These are phyloP conservation scores for Podarcis cretensis DNA, from an alignment of 2,113 vertebrate species.

Conservation along the genomic window DNA sequence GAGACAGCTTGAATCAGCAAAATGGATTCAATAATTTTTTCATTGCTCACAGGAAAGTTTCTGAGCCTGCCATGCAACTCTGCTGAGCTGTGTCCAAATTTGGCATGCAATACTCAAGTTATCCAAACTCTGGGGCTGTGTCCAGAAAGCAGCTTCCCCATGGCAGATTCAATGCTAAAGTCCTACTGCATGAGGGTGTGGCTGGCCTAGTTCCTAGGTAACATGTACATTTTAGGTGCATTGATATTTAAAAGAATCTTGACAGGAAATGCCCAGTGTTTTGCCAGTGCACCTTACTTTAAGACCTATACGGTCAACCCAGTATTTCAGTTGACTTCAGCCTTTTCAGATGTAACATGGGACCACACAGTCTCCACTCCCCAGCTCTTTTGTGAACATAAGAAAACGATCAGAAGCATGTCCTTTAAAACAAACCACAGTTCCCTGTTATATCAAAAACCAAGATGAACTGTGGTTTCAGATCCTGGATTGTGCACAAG, in stretches of 20 bases:
- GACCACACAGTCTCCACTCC: neutral
- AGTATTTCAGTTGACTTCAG: neutral
- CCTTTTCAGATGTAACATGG: neutral
- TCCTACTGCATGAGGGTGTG: too few relatives aligned
- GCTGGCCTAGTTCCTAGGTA: neutral
- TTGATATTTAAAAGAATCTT: neutral
- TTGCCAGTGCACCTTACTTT: neutral
- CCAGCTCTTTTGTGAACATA: neutral
- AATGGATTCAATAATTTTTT: conserved; percentile 5
- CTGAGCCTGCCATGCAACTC: neutral
- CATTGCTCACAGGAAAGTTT: neutral
- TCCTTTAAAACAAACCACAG: neutral
- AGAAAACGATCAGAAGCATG: neutral
- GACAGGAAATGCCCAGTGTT: neutral
- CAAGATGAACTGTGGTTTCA: too few relatives aligned
- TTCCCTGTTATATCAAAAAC: neutral
- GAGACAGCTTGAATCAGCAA: neutral
- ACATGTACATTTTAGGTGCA: neutral
- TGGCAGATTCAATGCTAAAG: neutral
- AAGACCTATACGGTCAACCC: neutral
- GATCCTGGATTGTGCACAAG: neutral
- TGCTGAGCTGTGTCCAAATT: neutral
- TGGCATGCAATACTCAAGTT: neutral
- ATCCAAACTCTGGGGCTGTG: neutral
- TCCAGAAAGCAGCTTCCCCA: neutral